phyloP scores from a whole-genome alignment of 2,888 invertebrate genomes.

The Lepas anatifera region DNA sequence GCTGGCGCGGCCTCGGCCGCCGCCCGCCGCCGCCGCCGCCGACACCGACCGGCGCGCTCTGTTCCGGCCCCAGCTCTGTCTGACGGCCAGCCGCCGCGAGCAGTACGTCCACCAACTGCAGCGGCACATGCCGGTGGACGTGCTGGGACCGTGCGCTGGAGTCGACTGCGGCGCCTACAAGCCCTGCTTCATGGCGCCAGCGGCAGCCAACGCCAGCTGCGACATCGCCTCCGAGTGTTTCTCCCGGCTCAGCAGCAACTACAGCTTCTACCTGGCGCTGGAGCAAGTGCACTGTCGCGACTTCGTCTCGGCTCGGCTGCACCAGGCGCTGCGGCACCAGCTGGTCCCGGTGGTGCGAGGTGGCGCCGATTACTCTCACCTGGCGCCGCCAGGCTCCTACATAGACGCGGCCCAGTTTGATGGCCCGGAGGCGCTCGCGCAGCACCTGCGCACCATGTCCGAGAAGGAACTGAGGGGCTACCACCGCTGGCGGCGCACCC shows the following conservation, averaged over 20 bases:
- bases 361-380: not conserved
- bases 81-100: not conserved
- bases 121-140: not conserved
- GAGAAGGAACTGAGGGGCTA: not conserved
- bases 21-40: no score
- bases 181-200: not conserved
- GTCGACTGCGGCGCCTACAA: not conserved
- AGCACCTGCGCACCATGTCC: not conserved
- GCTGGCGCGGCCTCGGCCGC: not conserved
- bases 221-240: not conserved
- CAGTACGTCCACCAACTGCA: not conserved
- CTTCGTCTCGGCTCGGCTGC: not conserved
- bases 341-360: not conserved
- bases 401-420: not conserved
- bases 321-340: slow-evolving; percentile 4
- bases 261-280: slow-evolving; percentile 9
- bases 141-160: not conserved
- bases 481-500: not conserved
- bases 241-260: not conserved
- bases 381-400: not conserved
- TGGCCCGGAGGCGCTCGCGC: not conserved
- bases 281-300: not conserved
- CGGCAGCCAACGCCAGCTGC: not conserved
- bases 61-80: not conserved
- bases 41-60: not conserved